phyloP scores from a whole-genome alignment of 1,140 invertebrate genomes.

The Eurosta solidaginis region DNA sequence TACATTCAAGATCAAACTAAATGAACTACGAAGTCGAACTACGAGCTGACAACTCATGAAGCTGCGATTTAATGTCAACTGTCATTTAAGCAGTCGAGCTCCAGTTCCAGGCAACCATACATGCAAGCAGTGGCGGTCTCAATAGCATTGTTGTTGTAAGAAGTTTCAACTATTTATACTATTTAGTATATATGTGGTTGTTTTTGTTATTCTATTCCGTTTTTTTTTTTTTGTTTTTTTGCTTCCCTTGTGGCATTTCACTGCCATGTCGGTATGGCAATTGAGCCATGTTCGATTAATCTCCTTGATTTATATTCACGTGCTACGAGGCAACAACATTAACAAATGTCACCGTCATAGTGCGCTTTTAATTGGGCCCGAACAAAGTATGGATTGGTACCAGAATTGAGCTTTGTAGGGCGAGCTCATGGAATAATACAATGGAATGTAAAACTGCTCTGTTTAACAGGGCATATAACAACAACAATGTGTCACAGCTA shows the following conservation, averaged over 20 bases:
- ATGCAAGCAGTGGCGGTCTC: not conserved
- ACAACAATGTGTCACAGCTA: not conserved
- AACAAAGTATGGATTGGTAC: not conserved
- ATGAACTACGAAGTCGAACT: not conserved
- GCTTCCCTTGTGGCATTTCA: constrained; percentile 29
- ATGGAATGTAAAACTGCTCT: not conserved
- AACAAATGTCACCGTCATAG: constrained; percentile 52
- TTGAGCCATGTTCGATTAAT: constrained; percentile 60
- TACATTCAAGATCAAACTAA: not conserved
- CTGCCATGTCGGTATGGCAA: constrained; percentile 52
- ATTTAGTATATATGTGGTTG: not conserved
- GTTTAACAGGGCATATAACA: not conserved
- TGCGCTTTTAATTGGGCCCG: constrained; percentile 20
- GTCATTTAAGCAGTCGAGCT: constrained; percentile 8
- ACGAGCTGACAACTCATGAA: not conserved
- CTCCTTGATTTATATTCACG: constrained; percentile 59
- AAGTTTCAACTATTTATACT: not conserved
- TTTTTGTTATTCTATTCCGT: not conserved
- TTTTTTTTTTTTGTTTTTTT: not conserved
- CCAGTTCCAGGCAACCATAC: not conserved
- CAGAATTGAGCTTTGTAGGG: not conserved
- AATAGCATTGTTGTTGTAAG: not conserved
- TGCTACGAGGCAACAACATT: constrained; percentile 48
- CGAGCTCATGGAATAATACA: not conserved
- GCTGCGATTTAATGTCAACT: constrained; percentile 21